phyloP scores from a whole-genome alignment of 2,113 vertebrate genomes.

The Motacilla tschutschensis region DNA sequence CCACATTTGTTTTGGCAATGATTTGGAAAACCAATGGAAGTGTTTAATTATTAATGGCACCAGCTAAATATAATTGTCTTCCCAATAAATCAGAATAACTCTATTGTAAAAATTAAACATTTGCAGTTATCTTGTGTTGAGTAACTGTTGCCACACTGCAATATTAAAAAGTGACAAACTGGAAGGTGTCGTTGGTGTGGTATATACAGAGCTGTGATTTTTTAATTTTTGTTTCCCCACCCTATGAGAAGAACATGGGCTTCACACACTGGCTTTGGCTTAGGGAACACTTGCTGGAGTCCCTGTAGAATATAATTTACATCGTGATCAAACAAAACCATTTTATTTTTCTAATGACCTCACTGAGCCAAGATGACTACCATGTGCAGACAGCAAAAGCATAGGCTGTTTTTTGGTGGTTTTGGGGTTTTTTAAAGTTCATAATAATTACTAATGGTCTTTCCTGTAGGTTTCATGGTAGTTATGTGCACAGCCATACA shows the following conservation, averaged over 20 bases:
- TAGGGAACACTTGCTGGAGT: not conserved
- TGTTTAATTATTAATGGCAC: conserved; percentile 34
- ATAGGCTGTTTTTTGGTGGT: not conserved
- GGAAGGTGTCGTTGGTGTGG: not conserved
- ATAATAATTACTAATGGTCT: not conserved
- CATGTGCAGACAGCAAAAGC: conserved; percentile 1
- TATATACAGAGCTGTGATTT: not conserved
- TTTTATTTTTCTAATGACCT: conserved; percentile 51
- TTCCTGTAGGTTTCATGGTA: not conserved
- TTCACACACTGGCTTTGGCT: not conserved
- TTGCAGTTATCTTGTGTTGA: conserved; percentile 10
- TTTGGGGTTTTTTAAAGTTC: not conserved
- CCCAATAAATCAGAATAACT: conserved; percentile 50
- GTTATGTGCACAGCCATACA: not conserved
- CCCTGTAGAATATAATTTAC: not conserved
- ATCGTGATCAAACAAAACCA: conserved; percentile 9
- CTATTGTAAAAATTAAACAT: conserved; percentile 27
- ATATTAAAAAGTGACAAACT: conserved; percentile 4
- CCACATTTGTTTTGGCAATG: not conserved
- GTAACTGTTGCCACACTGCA: not conserved
- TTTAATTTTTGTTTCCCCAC: not conserved
- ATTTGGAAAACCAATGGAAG: not conserved
- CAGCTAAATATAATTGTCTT: conserved; percentile 49
- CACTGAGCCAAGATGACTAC: conserved; percentile 2
- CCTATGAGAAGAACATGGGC: not conserved